These are phyloP conservation scores for Ornithorhynchus anatinus DNA, from an alignment of 2,113 vertebrate genomes.

Conservation along the genomic window DNA sequence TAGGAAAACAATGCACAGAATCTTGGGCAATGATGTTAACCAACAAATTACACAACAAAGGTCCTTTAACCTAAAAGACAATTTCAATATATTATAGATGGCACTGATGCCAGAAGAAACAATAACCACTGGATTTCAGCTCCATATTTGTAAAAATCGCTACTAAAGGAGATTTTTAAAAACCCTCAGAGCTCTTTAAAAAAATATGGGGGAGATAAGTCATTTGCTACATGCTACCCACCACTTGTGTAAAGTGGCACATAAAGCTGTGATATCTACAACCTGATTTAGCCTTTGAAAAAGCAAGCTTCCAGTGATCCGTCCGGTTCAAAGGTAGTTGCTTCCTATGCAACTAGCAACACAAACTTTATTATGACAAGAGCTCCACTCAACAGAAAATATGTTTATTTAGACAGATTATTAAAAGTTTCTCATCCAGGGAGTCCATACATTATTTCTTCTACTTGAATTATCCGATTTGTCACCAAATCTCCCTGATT, in stretches of 20 bases:
- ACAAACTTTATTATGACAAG: slow-evolving; percentile 24
- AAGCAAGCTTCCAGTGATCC: not conserved
- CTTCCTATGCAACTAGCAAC: not conserved
- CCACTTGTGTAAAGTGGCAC: slow-evolving; percentile 32
- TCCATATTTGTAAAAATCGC: slow-evolving; percentile 39
- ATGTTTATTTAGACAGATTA: slow-evolving; percentile 22
- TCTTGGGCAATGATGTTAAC: not conserved
- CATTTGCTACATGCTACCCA: not conserved
- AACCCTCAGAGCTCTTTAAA: slow-evolving; percentile 13
- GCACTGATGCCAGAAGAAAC: slow-evolving; percentile 17
- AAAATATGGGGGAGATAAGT: slow-evolving; percentile 23
- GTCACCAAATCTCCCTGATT: not conserved
- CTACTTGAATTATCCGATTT: no score
- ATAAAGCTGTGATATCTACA: slow-evolving; percentile 11
- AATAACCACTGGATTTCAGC: slow-evolving; percentile 37
- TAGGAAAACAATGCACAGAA: not conserved
- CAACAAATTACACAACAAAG: slow-evolving; percentile 3
- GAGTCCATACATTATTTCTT: not conserved
- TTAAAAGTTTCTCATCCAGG: slow-evolving; percentile 27
- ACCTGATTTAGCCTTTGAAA: slow-evolving; percentile 10
- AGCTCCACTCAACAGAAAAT: slow-evolving; percentile 9
- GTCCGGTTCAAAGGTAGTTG: not conserved
- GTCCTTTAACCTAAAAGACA: slow-evolving; percentile 28
- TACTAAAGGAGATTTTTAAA: not conserved
- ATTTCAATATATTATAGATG: slow-evolving; percentile 9